Base-by-base conservation (phyloP, 2,888 invertebrate species). In the Cinara cedri region DNA sequence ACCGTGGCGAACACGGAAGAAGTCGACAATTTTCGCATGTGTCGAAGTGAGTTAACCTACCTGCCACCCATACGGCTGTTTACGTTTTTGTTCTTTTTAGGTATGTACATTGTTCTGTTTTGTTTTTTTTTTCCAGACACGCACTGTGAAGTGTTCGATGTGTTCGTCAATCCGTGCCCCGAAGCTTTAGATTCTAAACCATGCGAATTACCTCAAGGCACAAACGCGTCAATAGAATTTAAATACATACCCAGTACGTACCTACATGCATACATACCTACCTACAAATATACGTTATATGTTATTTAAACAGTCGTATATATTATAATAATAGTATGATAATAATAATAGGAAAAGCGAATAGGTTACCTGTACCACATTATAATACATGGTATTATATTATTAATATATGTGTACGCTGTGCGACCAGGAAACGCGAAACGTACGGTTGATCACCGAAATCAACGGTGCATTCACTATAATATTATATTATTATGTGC, bases 171-270 rank as follows among this genome's bases (percentile, higher is more conserved):
- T 8, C 76, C 76, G 21, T 78, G 76, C 19, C 68, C 68, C 19
- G 76, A 78, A 78, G 76, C 68, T 57, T 14, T 68, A 13, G 4
- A 49, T 0, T 21, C 21, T 2, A 21, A 42, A 42, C 34, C 68
- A 13, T 75, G 75, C 19, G 75, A 65, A 65, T 3, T 75, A 34
- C 54, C 65, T 8, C 65, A 84, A 24, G 55, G 65, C 11, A 1
- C 13, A 4, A 75, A 63, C n/a, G 54, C 54, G 8, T 54, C 75
- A 0, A 65, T 75, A 65, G 13, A 24, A 13, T 65, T 55, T 8
- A 54, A 75, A 21, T 75, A 65, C 55, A 44, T 9, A 54, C 19
- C 75, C 10, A 13, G 75, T 75, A 75, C 3, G 65, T 65, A 71
- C 34, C 34, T 6, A 34, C 34, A 34, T 34, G 6, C 34, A 34